A percentile compares a stretch with the other conserved stretches of the same genome.
phyloP scores from a whole-genome alignment of 2,113 vertebrate species.

The Eulacestoma nigropectus region DNA sequence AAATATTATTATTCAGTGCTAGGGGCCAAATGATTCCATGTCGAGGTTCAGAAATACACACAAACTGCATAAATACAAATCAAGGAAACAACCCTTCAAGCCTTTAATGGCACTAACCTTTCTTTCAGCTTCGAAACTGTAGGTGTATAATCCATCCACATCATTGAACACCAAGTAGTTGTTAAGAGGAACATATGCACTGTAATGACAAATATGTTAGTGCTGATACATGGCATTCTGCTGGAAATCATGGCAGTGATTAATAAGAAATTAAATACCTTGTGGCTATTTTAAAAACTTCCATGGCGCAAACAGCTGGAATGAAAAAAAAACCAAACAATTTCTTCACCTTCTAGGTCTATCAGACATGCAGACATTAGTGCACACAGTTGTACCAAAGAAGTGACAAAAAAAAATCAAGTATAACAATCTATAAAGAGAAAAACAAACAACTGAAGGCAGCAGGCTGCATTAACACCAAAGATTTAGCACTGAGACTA shows the following conservation, averaged over 20 bases:
- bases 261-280: conserved; percentile 75
- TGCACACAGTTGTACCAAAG: neutral
- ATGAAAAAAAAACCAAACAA: neutral
- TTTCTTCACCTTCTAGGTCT: neutral
- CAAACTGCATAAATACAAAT: neutral
- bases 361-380: neutral
- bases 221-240: neutral
- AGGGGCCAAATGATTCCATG: neutral
- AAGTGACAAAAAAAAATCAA: neutral
- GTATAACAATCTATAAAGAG: neutral
- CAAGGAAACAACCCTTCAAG: neutral
- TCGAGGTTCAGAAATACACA: neutral
- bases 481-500: neutral
- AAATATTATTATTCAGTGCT: neutral
- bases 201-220: conserved; percentile 57
- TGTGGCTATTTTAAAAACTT: conserved; percentile 97
- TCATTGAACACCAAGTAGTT: conserved; percentile 97
- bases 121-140: conserved; percentile 92
- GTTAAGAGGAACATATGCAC: conserved; percentile 89
- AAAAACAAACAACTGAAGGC: neutral
- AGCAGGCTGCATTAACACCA: neutral
- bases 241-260: neutral
- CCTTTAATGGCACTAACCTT: conserved; percentile 77
- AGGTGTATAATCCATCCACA: conserved; percentile 88
- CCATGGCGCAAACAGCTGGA: conserved; percentile 89